phyloP scores from a whole-genome alignment of 1,140 invertebrate species.

The Lasaia peninsularis region DNA sequence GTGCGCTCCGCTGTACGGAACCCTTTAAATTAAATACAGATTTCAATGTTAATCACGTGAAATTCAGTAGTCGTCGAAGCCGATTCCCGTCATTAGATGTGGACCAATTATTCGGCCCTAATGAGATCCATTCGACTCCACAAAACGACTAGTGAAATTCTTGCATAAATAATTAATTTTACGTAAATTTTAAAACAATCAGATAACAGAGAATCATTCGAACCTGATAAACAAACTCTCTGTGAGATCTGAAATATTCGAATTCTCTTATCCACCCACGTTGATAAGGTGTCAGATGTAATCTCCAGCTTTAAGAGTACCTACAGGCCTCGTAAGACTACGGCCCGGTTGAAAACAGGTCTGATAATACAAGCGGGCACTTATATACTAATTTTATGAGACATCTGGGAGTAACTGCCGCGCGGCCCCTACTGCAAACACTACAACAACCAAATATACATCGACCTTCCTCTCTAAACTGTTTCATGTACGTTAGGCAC shows the following conservation, averaged over 20 bases:
- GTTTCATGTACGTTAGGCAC: constrained; percentile 27
- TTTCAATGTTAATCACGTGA: no score
- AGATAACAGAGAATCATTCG: constrained; percentile 22
- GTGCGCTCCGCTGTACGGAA: no score
- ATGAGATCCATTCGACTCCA: neutral
- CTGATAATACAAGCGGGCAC: constrained; percentile 54
- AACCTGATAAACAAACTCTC: constrained; percentile 8
- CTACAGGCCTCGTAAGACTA: constrained; percentile 46
- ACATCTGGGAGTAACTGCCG: constrained; percentile 50
- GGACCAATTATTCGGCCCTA: no score
- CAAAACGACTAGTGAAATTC: no score
- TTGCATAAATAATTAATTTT: neutral
- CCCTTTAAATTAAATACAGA: no score
- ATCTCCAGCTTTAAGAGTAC: constrained; percentile 48
- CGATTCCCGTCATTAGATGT: no score
- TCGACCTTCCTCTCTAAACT: constrained; percentile 32
- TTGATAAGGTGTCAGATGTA: constrained; percentile 54
- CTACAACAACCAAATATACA: constrained; percentile 41
- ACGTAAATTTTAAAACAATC: constrained; percentile 29
- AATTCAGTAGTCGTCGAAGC: no score
- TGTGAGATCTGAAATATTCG: constrained; percentile 25
- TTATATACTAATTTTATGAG: constrained; percentile 72
- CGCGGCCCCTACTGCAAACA: constrained; percentile 35
- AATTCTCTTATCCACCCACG: constrained; percentile 38
- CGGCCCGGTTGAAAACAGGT: constrained; percentile 48